A percentile compares a stretch with the other conserved stretches of the same genome.
phyloP scores from a whole-genome alignment of 2,888 invertebrate species.

The Nipponacmea schrenckii region DNA sequence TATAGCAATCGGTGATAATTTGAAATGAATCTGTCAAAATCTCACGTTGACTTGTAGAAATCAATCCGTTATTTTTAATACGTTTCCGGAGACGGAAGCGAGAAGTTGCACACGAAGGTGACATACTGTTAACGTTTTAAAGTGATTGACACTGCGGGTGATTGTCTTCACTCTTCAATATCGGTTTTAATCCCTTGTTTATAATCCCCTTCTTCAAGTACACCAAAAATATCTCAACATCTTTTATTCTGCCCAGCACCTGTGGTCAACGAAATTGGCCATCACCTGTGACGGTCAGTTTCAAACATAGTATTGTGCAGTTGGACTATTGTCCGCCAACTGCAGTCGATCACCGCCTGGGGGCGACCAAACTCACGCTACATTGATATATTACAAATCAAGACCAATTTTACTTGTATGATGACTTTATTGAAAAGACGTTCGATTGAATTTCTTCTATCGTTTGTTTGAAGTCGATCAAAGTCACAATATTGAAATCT shows the following conservation, averaged over 20 bases:
- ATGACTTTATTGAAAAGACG: background rate
- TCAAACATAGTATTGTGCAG: conserved; percentile 8
- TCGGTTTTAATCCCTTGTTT: background rate
- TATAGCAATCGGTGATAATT: too few relatives aligned
- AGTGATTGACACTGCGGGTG: conserved; percentile 3
- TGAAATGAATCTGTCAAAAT: too few relatives aligned
- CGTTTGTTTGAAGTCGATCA: conserved; percentile 1
- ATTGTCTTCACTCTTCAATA: background rate
- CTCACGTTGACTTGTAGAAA: too few relatives aligned
- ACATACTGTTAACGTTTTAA: background rate
- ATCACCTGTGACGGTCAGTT: conserved; percentile 2
- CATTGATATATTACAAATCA: conserved; percentile 2
- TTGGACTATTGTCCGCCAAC: background rate
- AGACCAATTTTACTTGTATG: background rate
- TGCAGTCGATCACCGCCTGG: background rate
- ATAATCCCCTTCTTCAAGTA: background rate
- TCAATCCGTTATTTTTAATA: too few relatives aligned
- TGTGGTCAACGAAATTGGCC: conserved; percentile 1
- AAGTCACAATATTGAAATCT: conserved; percentile 2
- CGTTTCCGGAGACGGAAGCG: conserved; percentile 1
- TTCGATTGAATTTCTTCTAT: background rate
- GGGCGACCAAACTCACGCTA: background rate
- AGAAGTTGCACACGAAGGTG: background rate
- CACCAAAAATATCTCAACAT: background rate
- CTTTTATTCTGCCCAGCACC: background rate